A percentile compares a stretch with the other conserved stretches of the same genome.
These are phyloP conservation scores for Synanthedon andrenaeformis DNA, from an alignment of 2,888 invertebrate species.

Conservation along the genomic window DNA sequence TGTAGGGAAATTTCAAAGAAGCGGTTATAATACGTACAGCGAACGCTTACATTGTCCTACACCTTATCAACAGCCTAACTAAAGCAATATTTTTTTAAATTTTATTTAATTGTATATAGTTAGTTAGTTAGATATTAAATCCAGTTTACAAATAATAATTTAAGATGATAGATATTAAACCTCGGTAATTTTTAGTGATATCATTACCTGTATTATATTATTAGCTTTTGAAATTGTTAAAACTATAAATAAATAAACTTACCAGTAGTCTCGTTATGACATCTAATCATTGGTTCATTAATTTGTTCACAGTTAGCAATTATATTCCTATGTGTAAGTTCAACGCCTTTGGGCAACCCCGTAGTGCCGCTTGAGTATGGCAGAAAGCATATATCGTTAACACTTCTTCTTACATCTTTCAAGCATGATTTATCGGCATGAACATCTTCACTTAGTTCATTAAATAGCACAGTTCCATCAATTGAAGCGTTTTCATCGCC, in stretches of 20 bases:
- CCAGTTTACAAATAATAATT: too few species aligned
- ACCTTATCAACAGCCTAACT: too few species aligned
- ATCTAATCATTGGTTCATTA: constrained; percentile 30
- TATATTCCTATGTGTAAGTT: constrained; percentile 73
- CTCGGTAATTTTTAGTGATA: too few species aligned
- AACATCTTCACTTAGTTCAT: constrained; percentile 71
- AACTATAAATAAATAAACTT: constrained; percentile 8
- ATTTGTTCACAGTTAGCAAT: constrained; percentile 62
- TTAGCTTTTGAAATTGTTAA: too few species aligned
- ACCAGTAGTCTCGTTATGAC: constrained; percentile 52
- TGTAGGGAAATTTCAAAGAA: too few species aligned
- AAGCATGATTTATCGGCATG: constrained; percentile 66
- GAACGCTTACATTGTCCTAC: too few species aligned
- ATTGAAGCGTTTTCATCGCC: constrained; percentile 33
- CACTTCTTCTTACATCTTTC: constrained; percentile 45
- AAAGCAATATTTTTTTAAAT: too few species aligned
- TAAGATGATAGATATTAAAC: too few species aligned
- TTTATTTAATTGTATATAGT: too few species aligned
- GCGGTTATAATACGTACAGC: too few species aligned
- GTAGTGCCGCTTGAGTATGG: constrained; percentile 92
- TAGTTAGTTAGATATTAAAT: too few species aligned
- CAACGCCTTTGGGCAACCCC: constrained; percentile 83
- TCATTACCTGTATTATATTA: too few species aligned
- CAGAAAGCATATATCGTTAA: constrained; percentile 74
- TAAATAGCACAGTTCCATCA: constrained; percentile 70